Evolutionary conservation across 2,797 vertebrate species (phyloP), one percentile per base, ranked within the genome.

Genomic region (Ctenopoma kingsleyae): DNA sequence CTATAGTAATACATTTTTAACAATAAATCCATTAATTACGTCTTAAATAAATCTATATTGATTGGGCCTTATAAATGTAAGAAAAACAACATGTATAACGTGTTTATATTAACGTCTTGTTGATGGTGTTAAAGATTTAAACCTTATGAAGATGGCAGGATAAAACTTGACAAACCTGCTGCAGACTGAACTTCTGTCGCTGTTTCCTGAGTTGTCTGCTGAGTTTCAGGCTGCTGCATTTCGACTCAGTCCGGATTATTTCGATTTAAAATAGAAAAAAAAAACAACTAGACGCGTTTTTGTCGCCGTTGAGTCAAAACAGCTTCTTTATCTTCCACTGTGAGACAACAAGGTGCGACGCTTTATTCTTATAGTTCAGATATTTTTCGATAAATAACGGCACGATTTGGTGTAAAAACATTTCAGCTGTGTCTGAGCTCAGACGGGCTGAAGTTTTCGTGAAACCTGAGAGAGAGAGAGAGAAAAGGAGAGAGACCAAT

Each of bases 151-250:
- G 35, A 46, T 32, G 8, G 36, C 41, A n/a, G 38, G 22, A 27
- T 53, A 12, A 27, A 52, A 44, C 3, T 36, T 30, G 15, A 15
- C 32, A 16, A 44, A 13, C 92, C 92, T 89, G 57, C 71, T 22
- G 89, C 67, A 20, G 91, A 87, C 76, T 76, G 74, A 3, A 48
- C 44, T n/a, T 85, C 84, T 22, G 85, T 55, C 16, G 68, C 57
- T 52, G 82, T 22, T 53, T 70, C 81, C 59, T 53, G 90, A 56
- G 60, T n/a, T 40, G 63, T 67, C 67, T 70, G 83, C 35, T 80
- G 87, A 32, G 41, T 63, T 56, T 91, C 89, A 17, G 85, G 84
- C 72, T 90, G 93, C 87, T 91, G 91, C 93, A 93, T 93, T 55
- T 84, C 80, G 35, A 40, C 43, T 66, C 48, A 38, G 17, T 69